These are phyloP conservation scores for Notamacropus eugenii DNA, from an alignment of 2,797 vertebrate genomes.

Conservation along the genomic window DNA sequence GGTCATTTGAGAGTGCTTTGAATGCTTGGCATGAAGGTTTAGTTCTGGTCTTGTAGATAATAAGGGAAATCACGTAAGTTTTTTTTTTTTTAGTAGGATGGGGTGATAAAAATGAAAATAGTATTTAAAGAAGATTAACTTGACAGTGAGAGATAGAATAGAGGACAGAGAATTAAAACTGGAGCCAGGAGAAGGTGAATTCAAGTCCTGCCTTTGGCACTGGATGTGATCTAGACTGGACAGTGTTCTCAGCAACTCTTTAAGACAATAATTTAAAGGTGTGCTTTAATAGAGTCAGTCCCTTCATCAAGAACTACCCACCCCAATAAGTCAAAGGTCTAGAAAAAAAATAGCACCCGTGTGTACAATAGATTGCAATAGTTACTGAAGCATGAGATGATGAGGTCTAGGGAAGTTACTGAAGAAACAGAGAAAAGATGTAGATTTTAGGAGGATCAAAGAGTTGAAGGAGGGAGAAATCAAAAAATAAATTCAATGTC, in stretches of 20 bases:
- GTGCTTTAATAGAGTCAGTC: neutral
- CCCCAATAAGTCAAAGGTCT: neutral
- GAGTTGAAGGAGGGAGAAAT: neutral
- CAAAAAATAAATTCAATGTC: neutral
- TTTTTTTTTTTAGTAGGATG: neutral
- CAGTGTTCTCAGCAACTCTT: neutral
- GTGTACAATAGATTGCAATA: neutral
- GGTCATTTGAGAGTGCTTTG: neutral
- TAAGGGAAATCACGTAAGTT: neutral
- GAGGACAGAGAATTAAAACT: neutral
- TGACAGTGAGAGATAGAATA: neutral
- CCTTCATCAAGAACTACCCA: neutral
- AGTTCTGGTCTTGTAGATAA: neutral
- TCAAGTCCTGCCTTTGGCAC: neutral
- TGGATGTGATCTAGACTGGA: neutral
- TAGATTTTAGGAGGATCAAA: neutral
- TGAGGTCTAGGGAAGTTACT: neutral
- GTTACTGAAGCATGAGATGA: neutral
- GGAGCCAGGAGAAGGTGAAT: neutral
- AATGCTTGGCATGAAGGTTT: neutral
- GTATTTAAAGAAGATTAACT: neutral
- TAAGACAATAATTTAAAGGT: neutral
- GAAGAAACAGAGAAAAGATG: neutral
- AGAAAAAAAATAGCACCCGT: neutral
- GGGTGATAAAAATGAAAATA: neutral